Evolutionary conservation across 2,888 invertebrate genomes (phyloP), one percentile per base, ranked within the genome.

Genomic region (Drosophila robusta): DNA sequence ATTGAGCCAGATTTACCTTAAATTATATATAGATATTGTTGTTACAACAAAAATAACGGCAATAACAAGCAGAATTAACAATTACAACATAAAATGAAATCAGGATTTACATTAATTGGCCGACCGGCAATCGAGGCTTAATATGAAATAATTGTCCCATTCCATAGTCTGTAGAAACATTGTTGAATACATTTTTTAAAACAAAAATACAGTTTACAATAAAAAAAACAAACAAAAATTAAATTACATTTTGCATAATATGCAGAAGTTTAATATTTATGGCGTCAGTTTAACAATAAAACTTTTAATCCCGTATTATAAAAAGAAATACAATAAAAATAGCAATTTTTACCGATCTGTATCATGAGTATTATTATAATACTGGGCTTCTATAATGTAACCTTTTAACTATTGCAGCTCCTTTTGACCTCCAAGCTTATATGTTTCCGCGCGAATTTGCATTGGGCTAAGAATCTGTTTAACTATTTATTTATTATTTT

Each of bases 31-130:
- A n/a, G 16, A 38, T 4, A 12, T 7, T 45, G 26, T 22, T 34
- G 11, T 22, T 22, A 14, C 58, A 51, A 67, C 34, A 34, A 12
- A 12, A 12, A 12, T 4, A 34, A 65, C 57, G 11, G 12, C 12
- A 34, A 16, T n/a, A 5, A 49, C n/a, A 5, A 26, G 8, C 26
- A 14, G 39, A 36, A 16, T 18, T 24, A 51, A 16, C 11, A 58
- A 52, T 41, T 36, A 8, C n/a, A 18, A 36, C 34, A 18, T 11
- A 58, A 50, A 86, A 87, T 87, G 87, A 87, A 87, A 86, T 86
- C 87, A 73, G 83, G 77, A 86, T 87, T 73, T 83, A 55, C 85
- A 85, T 81, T 83, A 70, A 66, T 65, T 70, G 62, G 44, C 44
- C 39, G 51, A 14, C 50, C 61, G 64, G 54, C 65, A 52, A 57